These are phyloP conservation scores for Natrix natrix DNA, from an alignment of 2,797 vertebrate genomes.

Conservation along the genomic window DNA sequence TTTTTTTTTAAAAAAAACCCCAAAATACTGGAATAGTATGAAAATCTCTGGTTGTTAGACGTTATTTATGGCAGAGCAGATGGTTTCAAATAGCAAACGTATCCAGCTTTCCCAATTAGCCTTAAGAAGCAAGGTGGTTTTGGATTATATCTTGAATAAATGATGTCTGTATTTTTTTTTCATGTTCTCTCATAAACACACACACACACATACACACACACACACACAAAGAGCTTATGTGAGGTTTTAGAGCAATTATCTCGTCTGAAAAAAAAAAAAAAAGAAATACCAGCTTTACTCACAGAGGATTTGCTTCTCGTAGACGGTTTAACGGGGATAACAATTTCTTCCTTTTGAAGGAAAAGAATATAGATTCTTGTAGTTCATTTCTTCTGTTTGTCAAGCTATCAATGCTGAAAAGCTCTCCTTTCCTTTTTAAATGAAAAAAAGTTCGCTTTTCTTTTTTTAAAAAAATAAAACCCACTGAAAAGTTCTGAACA, in stretches of 20 bases:
- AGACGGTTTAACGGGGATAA: not conserved
- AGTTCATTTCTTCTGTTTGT: not conserved
- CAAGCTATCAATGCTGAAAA: not conserved
- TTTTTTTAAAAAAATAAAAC: not conserved
- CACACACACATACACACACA: no score
- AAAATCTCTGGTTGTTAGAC: not conserved
- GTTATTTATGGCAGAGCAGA: slow-evolving; percentile 18
- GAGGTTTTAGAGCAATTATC: not conserved
- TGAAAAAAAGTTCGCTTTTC: not conserved
- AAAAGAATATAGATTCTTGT: not conserved
- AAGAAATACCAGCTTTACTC: not conserved
- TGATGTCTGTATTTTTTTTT: not conserved
- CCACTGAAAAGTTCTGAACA: not conserved
- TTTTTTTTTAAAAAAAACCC: not conserved
- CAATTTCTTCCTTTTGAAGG: not conserved
- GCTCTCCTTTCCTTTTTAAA: not conserved
- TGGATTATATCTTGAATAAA: slow-evolving; percentile 1
- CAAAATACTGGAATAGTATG: slow-evolving; percentile 4
- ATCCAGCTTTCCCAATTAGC: slow-evolving; percentile 18
- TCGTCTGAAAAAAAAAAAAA: not conserved
- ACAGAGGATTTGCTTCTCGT: not conserved
- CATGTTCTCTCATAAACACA: not conserved
- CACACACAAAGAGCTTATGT: not conserved
- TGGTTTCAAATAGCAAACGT: slow-evolving; percentile 3
- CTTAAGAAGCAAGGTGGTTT: slow-evolving; percentile 2